Base-by-base conservation (phyloP, 1,140 invertebrate species). In the Drosophila orosa region DNA sequence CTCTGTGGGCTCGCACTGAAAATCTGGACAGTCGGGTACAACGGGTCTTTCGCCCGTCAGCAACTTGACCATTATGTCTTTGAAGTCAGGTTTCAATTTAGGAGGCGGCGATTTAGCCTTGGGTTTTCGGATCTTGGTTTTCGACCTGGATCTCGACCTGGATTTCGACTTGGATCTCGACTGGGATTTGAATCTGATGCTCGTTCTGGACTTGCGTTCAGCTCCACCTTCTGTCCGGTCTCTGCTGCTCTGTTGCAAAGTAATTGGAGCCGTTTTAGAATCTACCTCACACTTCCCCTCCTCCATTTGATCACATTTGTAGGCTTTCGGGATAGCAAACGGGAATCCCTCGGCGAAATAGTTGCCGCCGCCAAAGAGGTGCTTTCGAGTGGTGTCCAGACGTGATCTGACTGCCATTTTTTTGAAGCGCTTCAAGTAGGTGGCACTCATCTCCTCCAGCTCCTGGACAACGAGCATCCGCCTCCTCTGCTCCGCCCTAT, bases 351-450 rank as follows among this genome's bases (percentile, higher is more conserved):
- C 13, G 0, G 27, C n/a, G 7, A 8, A 27, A 22, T 22, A 15
- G 8, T 10, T 22, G 19, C 5, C 19, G 33, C 60, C 29, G 1
- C 25, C 47, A 13, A 52, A 67, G 6, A 85, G 67, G 2, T 63
- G 35, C 22, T 71, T 82, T 3, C 83, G 27, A 8, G 48, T 73
- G 2, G 83, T 67, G 1, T 50, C 13, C 13, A 50, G 8, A 5
- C 78, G 31, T 3, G 65, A 40, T 35, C 78, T 71, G 5, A 66
- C 15, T 1, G 82, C 71, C 78, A 87, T 44, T 7, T 52, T 59
- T 22, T 59, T 75, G n/a, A 86, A 89, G 2, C 63, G 40, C 5
- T 57, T 19, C 19, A 29, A 40, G 45, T 73, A 79, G 7, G 39
- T 12, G 9, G 62, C 66, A 10, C 66, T 69, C 47, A 83, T 45